Base-by-base conservation (phyloP, 2,797 vertebrate species). In the Gobionotothen gibberifrons region DNA sequence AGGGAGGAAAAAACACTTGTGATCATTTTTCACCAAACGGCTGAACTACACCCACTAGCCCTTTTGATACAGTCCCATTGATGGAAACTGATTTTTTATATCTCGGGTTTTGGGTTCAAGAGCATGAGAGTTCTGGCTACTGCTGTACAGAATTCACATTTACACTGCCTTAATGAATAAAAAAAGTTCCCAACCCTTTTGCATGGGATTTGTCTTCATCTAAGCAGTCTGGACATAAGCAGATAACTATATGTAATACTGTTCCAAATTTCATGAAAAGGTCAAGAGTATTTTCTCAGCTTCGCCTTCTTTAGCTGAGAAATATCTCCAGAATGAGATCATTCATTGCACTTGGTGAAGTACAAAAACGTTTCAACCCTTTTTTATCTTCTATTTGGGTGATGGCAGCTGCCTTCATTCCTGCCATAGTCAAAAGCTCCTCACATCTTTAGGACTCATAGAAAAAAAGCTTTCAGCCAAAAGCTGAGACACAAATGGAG, bases 381-480 rank as follows among this genome's bases (percentile, higher is more conserved):
- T 75, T 73, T 40, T 47, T 26, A 21, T 48, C 61, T 56, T 17
- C 42, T 66, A 49, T 73, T 52, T 51, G 51, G 74, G 52, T 43
- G 62, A 80, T 19, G 29, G 44, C 53, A 72, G 74, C 56, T 76
- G 16, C 22, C 32, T 65, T 70, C 44, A 29, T 68, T 76, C 44
- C 43, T 46, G 15, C 57, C 46, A 58, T 11, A 53, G 58, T 59
- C 15, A 81, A 67, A 22, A 79, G 58, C 54, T 51, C 4, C 55
- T 76, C 53, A 32, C 43, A 26, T 79, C 53, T 72, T 77, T 42
- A 29, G 26, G 49, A 55, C 58, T 85, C 15, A 22, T 74, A 72
- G 47, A 82, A 85, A 85, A 55, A 64, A 68, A 82, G 77, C 79
- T 82, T 85, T 85, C 61, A 78, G 76, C 64, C 72, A 63, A 59